A percentile compares a stretch with the other conserved stretches of the same genome.
These are phyloP conservation scores for Morpho deidamia DNA, from an alignment of 2,888 invertebrate species.

Conservation along the genomic window DNA sequence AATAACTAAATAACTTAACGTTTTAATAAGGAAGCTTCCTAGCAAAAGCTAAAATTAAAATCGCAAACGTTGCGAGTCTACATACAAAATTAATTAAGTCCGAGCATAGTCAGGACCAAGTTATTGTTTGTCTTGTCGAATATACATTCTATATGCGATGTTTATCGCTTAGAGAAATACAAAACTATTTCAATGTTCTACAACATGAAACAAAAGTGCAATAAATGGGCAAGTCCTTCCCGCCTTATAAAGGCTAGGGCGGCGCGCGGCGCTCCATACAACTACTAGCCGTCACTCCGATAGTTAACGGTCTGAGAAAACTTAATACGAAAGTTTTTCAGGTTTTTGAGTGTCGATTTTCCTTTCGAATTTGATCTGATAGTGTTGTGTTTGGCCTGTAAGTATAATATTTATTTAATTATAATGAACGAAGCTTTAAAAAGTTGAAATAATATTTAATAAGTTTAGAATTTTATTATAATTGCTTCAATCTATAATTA, in stretches of 20 bases:
- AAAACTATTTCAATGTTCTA: not conserved
- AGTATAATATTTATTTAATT: constrained; percentile 1
- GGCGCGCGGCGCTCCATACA: constrained; percentile 43
- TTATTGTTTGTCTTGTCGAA: not conserved
- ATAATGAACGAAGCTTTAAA: no score
- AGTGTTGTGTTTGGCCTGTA: constrained; percentile 3
- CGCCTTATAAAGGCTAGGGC: constrained; percentile 55
- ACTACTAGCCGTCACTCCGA: not conserved
- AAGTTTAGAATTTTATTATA: no score
- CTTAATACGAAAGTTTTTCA: no score
- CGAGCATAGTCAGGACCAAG: not conserved
- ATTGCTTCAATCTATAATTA: no score
- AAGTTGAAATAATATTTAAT: no score
- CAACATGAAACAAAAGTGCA: constrained; percentile 8
- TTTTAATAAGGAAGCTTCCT: no score
- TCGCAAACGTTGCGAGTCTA: not conserved
- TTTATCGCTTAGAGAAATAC: not conserved
- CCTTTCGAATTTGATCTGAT: not conserved
- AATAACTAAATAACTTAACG: no score
- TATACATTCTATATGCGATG: not conserved
- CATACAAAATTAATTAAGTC: not conserved
- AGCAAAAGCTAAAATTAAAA: not conserved
- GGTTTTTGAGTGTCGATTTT: no score
- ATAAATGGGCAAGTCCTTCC: constrained; percentile 13
- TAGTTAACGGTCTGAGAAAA: not conserved